Base-by-base conservation (phyloP, 2,113 vertebrate species). In the Diphyllodes magnificus region DNA sequence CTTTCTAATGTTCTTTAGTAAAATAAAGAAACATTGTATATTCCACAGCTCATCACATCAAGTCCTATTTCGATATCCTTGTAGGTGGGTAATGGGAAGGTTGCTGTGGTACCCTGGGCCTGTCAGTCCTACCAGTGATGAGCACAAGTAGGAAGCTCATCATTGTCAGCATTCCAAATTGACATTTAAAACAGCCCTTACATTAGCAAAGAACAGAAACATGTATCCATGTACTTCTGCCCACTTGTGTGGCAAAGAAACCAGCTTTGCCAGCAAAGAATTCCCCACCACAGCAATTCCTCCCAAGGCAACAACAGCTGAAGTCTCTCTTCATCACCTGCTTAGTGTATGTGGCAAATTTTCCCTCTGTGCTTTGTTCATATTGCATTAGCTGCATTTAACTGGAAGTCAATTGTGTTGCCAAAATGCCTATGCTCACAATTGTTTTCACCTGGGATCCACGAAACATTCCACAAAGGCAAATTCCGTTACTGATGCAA, bases 121-220 rank as follows among this genome's bases (percentile, higher is more conserved):
- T 54, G 35, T 54, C 84, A 92, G 82, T 20, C 57, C 37, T 51
- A 50, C 23, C 64, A 59, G 31, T 16, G 69, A 79, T 1, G 17
- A 75, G 73, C 23, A 61, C 59, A 83, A 59, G 79, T 2, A 79
- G 45, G 59, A 81, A 83, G 72, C 39, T 59, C 42, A 50, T 42
- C 0, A 0, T 3, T 53, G 23, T 60, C 15, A 45, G 40, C 66
- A 59, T 40, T 83, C 27, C 65, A 66, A 28, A 71, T 0, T 3
- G 61, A 76, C 65, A 64, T 18, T n/a, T 63, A 30, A n/a, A 90
- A 40, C 23, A 77, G 50, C 16, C 28, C 35, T 88, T 31, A 37
- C 7, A 60, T 31, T 37, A 82, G 28, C 15, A 37, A 76, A 42
- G 35, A 83, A 83, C 6, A 77, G 65, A 73, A 91, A 78, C 4